Evolutionary conservation across 2,113 vertebrate genomes (phyloP), one percentile per base, ranked within the genome.

Genomic region (Nannobrachium achirus): DNA sequence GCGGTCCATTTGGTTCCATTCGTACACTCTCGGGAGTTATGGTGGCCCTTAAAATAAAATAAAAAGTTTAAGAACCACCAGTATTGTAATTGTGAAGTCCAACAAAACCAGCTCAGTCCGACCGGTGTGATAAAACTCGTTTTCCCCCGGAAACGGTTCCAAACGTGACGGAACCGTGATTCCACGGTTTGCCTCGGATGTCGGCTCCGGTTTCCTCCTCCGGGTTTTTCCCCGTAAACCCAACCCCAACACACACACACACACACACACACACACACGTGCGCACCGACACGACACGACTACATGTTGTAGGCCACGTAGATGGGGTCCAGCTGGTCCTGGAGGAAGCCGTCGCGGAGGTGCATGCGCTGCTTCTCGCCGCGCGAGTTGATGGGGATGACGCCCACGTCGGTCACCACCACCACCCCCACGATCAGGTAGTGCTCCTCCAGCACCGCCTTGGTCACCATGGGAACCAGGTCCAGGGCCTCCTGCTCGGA

Each of bases 241-340:
- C 25, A 33, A 33, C 25, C 25, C 25, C 6, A 33, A 5, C 25
- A 33, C 7, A 9, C 71, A 49, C 80, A 53, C 79, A 9, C 67
- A 5, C 51, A 16, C 52, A 33, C 20, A 44, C 59, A 1, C 68
- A 58, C 57, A 14, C 75, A 14, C 70, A 4, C 65, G 42, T 60
- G 39, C 62, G n/a, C 71, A 11, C 83, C 87, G 86, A 33, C 25
- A 33, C n/a, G n/a, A n/a, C 25, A 33, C 25, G n/a, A 91, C 95
- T 98, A 99, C 98, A 99, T 99, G 93, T 99, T 99, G 94, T 99
- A 99, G 91, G 98, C 98, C 94, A 99, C 98, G 56, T 99, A 99
- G 92, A 99, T 99, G 89, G 97, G 98, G 85, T 99, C 97, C 42
- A 99, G 95, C 93, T 99, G 97, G 93, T 99, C 97, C 50, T 98